Percentiles rank a stretch among this genome's conserved stretches.
phyloP scores from a whole-genome alignment of 2,797 vertebrate species.

The Gobionotothen gibberifrons region DNA sequence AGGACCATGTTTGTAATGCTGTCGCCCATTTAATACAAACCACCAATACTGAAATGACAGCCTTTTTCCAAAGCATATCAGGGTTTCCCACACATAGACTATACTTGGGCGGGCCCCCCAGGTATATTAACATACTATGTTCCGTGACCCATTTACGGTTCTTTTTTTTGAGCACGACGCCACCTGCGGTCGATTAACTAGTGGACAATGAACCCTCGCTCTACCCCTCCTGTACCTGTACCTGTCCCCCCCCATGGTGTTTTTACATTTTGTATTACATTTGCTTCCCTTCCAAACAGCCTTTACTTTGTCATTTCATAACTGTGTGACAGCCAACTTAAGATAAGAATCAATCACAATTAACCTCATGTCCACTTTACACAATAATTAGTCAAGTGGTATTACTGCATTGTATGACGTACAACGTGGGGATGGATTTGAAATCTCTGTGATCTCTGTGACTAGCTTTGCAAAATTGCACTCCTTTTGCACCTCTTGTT shows the following conservation, averaged over 20 bases:
- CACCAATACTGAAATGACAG: neutral
- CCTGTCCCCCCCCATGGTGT: neutral
- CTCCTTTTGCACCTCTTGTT: neutral
- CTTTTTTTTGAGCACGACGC: too few species aligned
- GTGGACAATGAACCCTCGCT: too few species aligned
- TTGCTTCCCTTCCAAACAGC: neutral
- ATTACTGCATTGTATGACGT: constrained; percentile 4
- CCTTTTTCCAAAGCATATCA: constrained; percentile 4
- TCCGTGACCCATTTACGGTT: too few species aligned
- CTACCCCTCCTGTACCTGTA: too few species aligned
- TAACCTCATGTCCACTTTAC: neutral
- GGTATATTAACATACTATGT: too few species aligned
- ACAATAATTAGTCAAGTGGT: neutral
- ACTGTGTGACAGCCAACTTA: constrained; percentile 7
- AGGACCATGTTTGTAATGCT: constrained; percentile 39
- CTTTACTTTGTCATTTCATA: neutral
- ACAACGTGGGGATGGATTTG: neutral
- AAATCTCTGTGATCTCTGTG: neutral
- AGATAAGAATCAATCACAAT: constrained; percentile 3
- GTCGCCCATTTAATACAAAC: constrained; percentile 32
- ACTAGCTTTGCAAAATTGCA: neutral
- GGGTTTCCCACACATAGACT: too few species aligned
- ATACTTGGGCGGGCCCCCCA: too few species aligned
- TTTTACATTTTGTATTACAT: constrained; percentile 11
- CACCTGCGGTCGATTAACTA: too few species aligned